Conservation (phyloP, 2,113 vertebrate genomes). For the Thermophis baileyi region DNA sequence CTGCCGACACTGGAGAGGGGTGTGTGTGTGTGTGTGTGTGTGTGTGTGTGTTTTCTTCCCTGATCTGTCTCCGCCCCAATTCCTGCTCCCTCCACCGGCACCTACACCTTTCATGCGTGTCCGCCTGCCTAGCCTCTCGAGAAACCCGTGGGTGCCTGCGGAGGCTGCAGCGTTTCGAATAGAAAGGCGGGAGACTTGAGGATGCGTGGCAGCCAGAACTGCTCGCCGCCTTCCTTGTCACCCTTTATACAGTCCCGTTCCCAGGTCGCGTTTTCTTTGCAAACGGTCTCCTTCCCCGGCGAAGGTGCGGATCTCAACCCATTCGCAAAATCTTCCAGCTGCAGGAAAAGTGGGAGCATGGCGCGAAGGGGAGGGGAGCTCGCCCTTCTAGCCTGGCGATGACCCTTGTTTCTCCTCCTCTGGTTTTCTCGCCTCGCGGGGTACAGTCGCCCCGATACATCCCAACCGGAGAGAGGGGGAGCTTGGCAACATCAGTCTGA, state of each 20-base stretch:
- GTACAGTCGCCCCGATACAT: neutral
- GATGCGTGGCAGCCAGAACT: neutral
- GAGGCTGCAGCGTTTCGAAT: neutral
- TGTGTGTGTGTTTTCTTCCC: no score
- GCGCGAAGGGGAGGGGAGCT: neutral
- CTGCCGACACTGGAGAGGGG: neutral
- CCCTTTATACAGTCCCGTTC: neutral
- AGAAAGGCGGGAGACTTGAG: neutral
- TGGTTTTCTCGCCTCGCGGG: neutral
- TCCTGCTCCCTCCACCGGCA: neutral
- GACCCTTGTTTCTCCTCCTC: neutral
- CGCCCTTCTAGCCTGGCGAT: neutral
- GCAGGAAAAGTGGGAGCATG: neutral
- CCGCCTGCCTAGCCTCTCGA: neutral
- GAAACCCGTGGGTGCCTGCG: neutral
- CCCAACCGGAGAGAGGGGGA: neutral
- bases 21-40: neutral
- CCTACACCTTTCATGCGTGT: neutral
- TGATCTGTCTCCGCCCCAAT: neutral
- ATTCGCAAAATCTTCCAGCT: neutral
- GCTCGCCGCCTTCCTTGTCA: neutral
- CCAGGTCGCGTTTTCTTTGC: neutral
- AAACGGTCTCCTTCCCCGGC: neutral
- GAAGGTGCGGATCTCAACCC: neutral
- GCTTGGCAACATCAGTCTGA: no score